Evolutionary conservation across 2,888 invertebrate genomes (phyloP).

Genomic region (Drosophila mercatorum): DNA sequence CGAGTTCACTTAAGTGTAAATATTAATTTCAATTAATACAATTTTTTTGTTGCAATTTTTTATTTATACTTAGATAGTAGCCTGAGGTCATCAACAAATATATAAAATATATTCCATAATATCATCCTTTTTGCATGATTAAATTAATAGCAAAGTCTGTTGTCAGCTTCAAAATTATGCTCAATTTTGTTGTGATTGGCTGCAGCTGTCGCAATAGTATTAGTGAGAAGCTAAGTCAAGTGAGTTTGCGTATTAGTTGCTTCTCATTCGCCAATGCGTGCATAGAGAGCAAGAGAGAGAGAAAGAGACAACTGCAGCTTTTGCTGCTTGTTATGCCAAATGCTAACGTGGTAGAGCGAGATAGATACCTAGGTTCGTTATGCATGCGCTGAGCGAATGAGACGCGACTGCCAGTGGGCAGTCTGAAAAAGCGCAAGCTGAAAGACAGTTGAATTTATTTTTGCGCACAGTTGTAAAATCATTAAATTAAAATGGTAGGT

Average conservation of each 20-base stretch:
- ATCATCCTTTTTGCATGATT: too few relatives aligned
- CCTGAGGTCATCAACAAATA: too few relatives aligned
- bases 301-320: neutral
- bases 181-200: neutral
- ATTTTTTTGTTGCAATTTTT: too few relatives aligned
- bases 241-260: neutral
- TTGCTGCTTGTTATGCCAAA: neutral
- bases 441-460: neutral
- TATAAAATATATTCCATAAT: too few relatives aligned
- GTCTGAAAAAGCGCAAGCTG: neutral
- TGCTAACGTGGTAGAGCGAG: neutral
- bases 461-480: neutral
- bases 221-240: neutral
- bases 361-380: neutral
- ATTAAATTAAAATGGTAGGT: neutral
- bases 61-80: too few relatives aligned
- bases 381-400: neutral
- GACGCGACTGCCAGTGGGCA: neutral
- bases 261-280: too few relatives aligned
- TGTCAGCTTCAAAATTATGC: too few relatives aligned
- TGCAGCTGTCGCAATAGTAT: neutral
- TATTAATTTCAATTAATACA: too few relatives aligned
- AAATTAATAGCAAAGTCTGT: neutral
- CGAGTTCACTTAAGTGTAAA: too few relatives aligned
- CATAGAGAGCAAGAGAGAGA: neutral